These are phyloP conservation scores for Tachyglossus aculeatus DNA, from an alignment of 2,797 vertebrate species.

Conservation along the genomic window DNA sequence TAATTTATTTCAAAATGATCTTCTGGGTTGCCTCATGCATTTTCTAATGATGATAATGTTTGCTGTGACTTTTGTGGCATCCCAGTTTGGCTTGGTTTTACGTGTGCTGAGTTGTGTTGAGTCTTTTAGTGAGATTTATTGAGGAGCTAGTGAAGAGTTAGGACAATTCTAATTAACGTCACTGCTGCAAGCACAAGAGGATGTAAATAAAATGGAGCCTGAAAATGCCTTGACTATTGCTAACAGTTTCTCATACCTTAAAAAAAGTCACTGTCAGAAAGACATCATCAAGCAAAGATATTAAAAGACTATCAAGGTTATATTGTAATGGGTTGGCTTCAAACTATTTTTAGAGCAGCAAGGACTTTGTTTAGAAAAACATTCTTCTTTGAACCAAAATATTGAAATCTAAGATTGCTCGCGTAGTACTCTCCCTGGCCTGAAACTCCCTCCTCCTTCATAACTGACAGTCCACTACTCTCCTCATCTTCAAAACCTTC, in stretches of 20 bases:
- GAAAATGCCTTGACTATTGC: slow-evolving; percentile 45
- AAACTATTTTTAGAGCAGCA: background rate
- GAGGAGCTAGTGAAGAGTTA: slow-evolving; percentile 40
- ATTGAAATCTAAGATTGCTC: slow-evolving; percentile 2
- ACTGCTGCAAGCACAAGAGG: slow-evolving; percentile 27
- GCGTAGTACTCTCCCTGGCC: too few species aligned
- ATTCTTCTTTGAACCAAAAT: slow-evolving; percentile 12
- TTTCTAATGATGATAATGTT: background rate
- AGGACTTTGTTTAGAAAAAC: background rate
- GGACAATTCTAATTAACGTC: slow-evolving; percentile 48
- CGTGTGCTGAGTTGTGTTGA: slow-evolving; percentile 47
- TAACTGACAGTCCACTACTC: too few species aligned
- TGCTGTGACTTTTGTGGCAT: slow-evolving; percentile 24
- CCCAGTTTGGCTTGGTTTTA: slow-evolving; percentile 25
- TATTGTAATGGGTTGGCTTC: background rate
- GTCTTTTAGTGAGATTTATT: slow-evolving; percentile 34
- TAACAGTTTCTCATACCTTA: slow-evolving; percentile 19
- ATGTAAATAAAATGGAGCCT: slow-evolving; percentile 52
- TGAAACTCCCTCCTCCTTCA: too few species aligned
- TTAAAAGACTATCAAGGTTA: background rate
- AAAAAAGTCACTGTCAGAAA: slow-evolving; percentile 15
- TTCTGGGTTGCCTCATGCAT: background rate
- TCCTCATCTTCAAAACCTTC: too few species aligned
- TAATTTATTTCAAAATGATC: slow-evolving; percentile 21
- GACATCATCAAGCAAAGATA: background rate